Percentiles rank a stretch among this genome's conserved stretches.
These are phyloP conservation scores for Helicoverpa zea DNA, from an alignment of 1,140 invertebrate species.

Conservation along the genomic window DNA sequence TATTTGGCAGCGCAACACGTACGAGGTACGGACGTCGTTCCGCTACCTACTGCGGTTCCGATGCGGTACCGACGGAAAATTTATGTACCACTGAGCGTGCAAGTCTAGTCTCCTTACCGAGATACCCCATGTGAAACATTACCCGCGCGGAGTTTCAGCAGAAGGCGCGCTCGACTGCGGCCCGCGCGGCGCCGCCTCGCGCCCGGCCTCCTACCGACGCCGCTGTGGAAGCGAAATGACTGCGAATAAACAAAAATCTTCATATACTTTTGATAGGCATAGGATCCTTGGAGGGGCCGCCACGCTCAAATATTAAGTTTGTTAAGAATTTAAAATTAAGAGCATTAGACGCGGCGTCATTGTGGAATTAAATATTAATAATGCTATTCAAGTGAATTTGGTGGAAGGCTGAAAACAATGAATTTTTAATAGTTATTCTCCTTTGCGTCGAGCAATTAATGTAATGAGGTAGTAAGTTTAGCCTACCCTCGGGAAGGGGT, in stretches of 20 bases:
- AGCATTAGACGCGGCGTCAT: slow-evolving; percentile 77
- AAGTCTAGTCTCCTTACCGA: slow-evolving; percentile 70
- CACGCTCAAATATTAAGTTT: slow-evolving; percentile 84
- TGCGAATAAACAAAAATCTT: slow-evolving; percentile 69
- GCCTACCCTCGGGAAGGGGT: slow-evolving; percentile 50
- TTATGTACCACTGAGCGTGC: slow-evolving; percentile 82
- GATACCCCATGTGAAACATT: slow-evolving; percentile 63
- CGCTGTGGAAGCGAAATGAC: slow-evolving; percentile 70
- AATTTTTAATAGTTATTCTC: slow-evolving; percentile 82
- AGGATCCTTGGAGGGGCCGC: slow-evolving; percentile 66
- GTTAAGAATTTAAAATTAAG: slow-evolving; percentile 83
- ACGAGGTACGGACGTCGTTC: slow-evolving; percentile 71
- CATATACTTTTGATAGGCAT: slow-evolving; percentile 66
- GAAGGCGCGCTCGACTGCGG: slow-evolving; percentile 68
- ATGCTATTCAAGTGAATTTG: slow-evolving; percentile 72
- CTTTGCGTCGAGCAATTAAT: slow-evolving; percentile 71
- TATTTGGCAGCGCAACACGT: slow-evolving; percentile 78
- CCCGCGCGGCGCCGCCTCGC: not conserved
- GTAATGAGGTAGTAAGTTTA: slow-evolving; percentile 74
- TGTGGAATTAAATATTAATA: slow-evolving; percentile 83
- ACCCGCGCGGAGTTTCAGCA: slow-evolving; percentile 60
- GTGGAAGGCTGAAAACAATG: slow-evolving; percentile 73
- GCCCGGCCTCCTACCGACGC: slow-evolving; percentile 49
- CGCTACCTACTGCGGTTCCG: slow-evolving; percentile 81
- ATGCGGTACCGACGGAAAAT: slow-evolving; percentile 81